Evolutionary conservation across 2,888 invertebrate species (phyloP), one percentile per base, ranked within the genome.

Genomic region (Polydrusus cervinus): DNA sequence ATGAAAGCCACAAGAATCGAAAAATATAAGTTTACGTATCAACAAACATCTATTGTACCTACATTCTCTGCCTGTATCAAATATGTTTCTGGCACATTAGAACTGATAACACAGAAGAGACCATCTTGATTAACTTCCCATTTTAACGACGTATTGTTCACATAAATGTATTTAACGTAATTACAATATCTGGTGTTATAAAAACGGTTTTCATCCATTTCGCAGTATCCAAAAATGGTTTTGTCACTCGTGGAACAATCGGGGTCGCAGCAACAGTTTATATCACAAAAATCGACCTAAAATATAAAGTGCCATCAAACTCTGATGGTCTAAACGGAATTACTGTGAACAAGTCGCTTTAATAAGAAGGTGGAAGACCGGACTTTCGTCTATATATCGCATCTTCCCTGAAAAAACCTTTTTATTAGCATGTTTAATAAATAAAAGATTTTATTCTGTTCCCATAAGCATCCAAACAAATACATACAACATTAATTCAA

Each of bases 211-310:
- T 84, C 80, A 67, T 84, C 82, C 71, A 87, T 85, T 64, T 85
- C 82, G 84, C 95, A 95, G 74, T 87, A 84, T 16, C 89, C 88
- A 86, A 96, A 93, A 2, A 90, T 18, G 87, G 72, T 86, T 83
- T 73, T 88, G 88, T 80, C 95, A 92, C 66, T 87, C 87, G 30
- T 87, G 86, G 89, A 87, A 83, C 96, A 96, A 81, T 95, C 94
- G 60, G 82, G 83, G 85, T 96, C 96, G 85, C 96, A 96, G 84
- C 95, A 96, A 84, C 96, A 96, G 85, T 95, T 93, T 67, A 95
- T 90, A 86, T 96, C 95, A 87, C 96, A 96, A 45, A 88, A 87
- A 80, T 89, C 87, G 62, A 87, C 86, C 93, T 93, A 80, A 72
- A 87, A 81, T 8, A 25, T 25, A 25, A 1, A 25, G 25, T 1